A percentile compares a stretch with the other conserved stretches of the same genome.
Evolutionary conservation across 2,113 vertebrate species (phyloP).

Genomic region (Irena cyanogastra): DNA sequence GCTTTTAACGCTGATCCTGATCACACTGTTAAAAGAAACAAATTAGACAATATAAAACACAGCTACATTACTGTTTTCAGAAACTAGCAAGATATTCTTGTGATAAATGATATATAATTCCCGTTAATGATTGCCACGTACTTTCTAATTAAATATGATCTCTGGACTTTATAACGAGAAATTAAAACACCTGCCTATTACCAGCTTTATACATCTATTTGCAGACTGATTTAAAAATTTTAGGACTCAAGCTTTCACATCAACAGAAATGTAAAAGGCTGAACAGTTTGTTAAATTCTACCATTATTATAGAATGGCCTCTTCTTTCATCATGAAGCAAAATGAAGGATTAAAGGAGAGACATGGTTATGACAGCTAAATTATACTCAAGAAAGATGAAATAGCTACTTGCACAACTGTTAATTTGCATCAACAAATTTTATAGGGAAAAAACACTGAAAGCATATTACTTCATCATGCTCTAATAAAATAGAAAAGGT

Average conservation of each 20-base stretch:
- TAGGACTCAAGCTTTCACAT: neutral
- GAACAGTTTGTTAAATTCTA: neutral
- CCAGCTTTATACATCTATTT: neutral
- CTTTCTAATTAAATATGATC: neutral
- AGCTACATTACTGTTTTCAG: neutral
- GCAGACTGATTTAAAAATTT: neutral
- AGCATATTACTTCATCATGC: neutral
- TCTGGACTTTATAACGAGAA: neutral
- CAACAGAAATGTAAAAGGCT: neutral
- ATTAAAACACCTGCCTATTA: neutral
- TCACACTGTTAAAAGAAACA: constrained; percentile 54
- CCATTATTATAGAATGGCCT: neutral
- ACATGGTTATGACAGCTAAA: neutral
- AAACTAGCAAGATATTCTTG: neutral
- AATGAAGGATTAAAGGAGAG: neutral
- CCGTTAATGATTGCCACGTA: neutral
- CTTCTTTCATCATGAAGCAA: neutral
- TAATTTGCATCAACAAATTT: neutral
- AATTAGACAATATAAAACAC: neutral
- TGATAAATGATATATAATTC: neutral
- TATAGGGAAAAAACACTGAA: neutral
- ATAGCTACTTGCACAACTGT: neutral
- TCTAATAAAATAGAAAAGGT: neutral
- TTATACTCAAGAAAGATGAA: neutral
- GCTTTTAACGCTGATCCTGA: constrained; percentile 90